phyloP scores from a whole-genome alignment of 2,113 vertebrate genomes.

The Rhombomys opimus region DNA sequence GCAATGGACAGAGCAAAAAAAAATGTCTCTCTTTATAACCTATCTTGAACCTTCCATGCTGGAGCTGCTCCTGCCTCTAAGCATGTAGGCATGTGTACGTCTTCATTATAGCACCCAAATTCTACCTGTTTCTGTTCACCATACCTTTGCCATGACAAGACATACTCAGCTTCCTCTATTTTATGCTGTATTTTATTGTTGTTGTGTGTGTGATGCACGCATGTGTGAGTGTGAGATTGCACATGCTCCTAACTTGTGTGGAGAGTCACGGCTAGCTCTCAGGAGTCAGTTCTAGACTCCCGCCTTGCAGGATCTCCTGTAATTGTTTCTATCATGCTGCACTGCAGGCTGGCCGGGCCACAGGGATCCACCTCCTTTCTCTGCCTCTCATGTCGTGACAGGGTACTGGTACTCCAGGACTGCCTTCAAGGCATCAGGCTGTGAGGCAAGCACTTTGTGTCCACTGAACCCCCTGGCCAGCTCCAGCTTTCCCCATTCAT shows the following conservation, averaged over 20 bases:
- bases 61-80: background rate
- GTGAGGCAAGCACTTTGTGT: background rate
- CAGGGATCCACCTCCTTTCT: background rate
- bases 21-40: background rate
- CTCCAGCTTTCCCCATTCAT: background rate
- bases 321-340: background rate
- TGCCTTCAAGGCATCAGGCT: background rate
- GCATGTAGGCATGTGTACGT: no score
- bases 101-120: background rate
- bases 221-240: background rate
- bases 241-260: no score
- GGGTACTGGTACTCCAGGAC: background rate
- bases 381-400: background rate
- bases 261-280: background rate
- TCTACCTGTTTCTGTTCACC: background rate
- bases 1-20: background rate
- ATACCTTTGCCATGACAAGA: background rate
- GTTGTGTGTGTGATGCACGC: background rate
- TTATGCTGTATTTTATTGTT: no score
- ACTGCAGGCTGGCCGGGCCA: background rate
- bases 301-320: background rate
- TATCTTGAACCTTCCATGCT: background rate
- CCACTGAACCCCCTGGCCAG: background rate
- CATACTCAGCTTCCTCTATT: background rate
- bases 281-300: background rate